Conservation (phyloP, 2,888 invertebrate species). For the Caradrina kadenii region DNA sequence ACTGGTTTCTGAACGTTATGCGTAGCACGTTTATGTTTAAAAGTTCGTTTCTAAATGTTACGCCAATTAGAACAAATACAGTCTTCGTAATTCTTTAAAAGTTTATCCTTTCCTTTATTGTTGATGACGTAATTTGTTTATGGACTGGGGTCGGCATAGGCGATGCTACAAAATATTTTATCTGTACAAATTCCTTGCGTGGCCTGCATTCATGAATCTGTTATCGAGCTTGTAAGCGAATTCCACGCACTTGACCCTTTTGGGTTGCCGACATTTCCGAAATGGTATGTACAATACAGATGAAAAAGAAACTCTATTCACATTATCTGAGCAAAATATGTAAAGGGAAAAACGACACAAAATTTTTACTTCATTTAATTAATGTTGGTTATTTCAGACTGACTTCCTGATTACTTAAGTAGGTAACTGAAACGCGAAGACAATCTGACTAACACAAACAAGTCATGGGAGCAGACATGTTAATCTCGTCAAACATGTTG, state of each 20-base stretch:
- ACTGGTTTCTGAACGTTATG: conserved; percentile 2
- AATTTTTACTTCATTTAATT: not conserved
- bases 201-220: not conserved
- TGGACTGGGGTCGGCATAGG: not conserved
- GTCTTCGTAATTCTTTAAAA: not conserved
- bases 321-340: not conserved
- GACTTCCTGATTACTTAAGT: conserved; percentile 22
- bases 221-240: not conserved
- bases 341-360: not conserved
- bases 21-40: conserved; percentile 26
- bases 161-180: not conserved
- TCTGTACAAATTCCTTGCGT: not conserved
- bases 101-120: conserved; percentile 10
- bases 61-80: not conserved
- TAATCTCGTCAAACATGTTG: conserved; percentile 27
- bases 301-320: not conserved
- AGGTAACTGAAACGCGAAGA: conserved; percentile 16
- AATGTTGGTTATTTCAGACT: conserved; percentile 9
- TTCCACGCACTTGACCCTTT: conserved; percentile 12
- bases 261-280: not conserved
- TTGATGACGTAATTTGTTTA: not conserved
- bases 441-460: conserved; percentile 28
- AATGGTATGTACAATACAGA: not conserved
- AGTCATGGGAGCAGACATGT: conserved; percentile 16
- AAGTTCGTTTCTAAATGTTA: conserved; percentile 8